Evolutionary conservation across 2,888 invertebrate genomes (phyloP).

Genomic region (Protonemura montana): DNA sequence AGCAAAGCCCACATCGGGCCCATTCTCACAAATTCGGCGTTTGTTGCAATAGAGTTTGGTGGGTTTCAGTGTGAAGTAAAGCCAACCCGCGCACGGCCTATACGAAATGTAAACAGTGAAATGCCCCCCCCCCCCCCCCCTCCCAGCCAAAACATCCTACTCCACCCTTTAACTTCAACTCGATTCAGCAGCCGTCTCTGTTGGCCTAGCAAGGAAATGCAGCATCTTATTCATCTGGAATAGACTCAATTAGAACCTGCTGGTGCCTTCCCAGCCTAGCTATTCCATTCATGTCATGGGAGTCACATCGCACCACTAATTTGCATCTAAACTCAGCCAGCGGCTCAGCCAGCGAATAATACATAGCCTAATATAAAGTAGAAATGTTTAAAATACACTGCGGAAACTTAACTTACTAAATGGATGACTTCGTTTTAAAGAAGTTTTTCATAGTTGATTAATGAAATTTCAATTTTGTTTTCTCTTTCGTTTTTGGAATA

Average conservation of each 20-base stretch:
- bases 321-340: neutral
- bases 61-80: neutral
- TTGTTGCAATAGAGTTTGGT: neutral
- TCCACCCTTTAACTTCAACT: too few relatives aligned
- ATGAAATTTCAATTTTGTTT: too few relatives aligned
- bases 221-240: conserved; percentile 7
- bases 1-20: neutral
- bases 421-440: neutral
- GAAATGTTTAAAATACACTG: neutral
- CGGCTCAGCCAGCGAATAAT: neutral
- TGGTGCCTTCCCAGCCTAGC: neutral
- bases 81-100: too few relatives aligned
- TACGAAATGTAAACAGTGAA: neutral
- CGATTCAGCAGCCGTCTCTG: neutral
- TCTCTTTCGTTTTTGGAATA: too few relatives aligned
- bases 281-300: neutral
- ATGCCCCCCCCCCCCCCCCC: neutral
- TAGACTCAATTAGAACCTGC: neutral
- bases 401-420: neutral
- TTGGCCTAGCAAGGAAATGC: neutral
- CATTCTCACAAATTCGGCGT: neutral
- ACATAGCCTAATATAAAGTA: neutral
- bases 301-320: neutral
- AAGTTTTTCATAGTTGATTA: too few relatives aligned
- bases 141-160: too few relatives aligned